phyloP scores from a whole-genome alignment of 2,113 vertebrate genomes.

The Chunga burmeisteri region DNA sequence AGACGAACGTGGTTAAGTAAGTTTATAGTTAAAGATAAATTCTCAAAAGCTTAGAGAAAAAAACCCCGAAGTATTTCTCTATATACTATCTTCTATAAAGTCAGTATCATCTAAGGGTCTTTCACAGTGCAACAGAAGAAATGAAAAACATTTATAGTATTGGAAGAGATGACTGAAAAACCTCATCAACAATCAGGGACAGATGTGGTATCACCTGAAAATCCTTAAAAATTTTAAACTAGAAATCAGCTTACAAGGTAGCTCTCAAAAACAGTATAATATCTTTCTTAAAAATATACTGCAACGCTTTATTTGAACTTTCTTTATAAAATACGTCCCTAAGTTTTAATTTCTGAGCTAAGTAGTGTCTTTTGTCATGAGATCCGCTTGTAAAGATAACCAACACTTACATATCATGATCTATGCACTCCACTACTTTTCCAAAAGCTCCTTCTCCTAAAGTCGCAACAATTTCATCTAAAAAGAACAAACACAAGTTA shows the following conservation, averaged over 20 bases:
- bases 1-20: not conserved
- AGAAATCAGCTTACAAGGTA: not conserved
- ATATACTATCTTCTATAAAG: not conserved
- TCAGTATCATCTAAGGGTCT: not conserved
- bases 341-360: not conserved
- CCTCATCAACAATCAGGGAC: not conserved
- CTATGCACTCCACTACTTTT: slow-evolving; percentile 96
- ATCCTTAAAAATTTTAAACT: not conserved
- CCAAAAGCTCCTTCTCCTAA: slow-evolving; percentile 99
- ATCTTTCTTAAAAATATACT: not conserved
- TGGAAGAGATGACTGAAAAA: not conserved
- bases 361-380: not conserved
- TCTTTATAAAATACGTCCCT: not conserved
- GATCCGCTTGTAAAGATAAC: not conserved
- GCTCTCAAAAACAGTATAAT: not conserved
- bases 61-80: not conserved
- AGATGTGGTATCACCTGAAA: not conserved
- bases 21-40: not conserved
- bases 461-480: slow-evolving; percentile 97
- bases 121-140: not conserved
- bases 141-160: not conserved
- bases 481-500: slow-evolving; percentile 63
- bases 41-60: not conserved
- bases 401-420: slow-evolving; percentile 82
- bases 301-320: not conserved